phyloP scores from a whole-genome alignment of 2,797 vertebrate genomes.

The Labroides dimidiatus region DNA sequence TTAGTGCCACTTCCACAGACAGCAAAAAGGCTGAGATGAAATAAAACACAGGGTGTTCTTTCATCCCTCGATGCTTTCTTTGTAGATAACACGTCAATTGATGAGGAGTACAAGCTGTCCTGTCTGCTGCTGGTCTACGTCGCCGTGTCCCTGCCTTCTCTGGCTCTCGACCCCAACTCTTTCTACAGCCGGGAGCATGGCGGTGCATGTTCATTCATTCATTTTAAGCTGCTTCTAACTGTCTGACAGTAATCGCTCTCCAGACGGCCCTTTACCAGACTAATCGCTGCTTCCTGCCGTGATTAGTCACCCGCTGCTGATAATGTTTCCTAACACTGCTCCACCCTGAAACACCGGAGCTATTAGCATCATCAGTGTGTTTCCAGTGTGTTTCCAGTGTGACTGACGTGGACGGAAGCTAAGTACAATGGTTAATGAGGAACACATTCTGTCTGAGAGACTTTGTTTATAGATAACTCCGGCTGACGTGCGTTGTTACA shows the following conservation, averaged over 20 bases:
- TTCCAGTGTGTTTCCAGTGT: conserved; percentile 72
- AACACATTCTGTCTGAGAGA: conserved; percentile 72
- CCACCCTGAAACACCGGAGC: conserved; percentile 51
- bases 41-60: background rate
- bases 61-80: background rate
- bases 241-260: conserved; percentile 51
- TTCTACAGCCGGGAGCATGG: conserved; percentile 88
- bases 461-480: conserved; percentile 78
- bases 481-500: conserved; percentile 76
- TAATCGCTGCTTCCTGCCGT: conserved; percentile 43
- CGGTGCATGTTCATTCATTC: conserved; percentile 81
- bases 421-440: conserved; percentile 69
- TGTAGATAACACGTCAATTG: conserved; percentile 87
- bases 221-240: conserved; percentile 28
- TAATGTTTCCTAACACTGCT: conserved; percentile 46
- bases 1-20: background rate
- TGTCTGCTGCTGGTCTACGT: conserved; percentile 92
- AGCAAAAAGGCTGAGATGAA: background rate
- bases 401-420: conserved; percentile 50
- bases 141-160: conserved; percentile 89
- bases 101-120: conserved; percentile 93
- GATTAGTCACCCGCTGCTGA: conserved; percentile 56
- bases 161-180: conserved; percentile 87
- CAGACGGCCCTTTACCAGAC: conserved; percentile 26
- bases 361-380: conserved; percentile 58